Evolutionary conservation across 1,140 invertebrate genomes (phyloP), one percentile per base, ranked within the genome.

Genomic region (Drosophila melanica): DNA sequence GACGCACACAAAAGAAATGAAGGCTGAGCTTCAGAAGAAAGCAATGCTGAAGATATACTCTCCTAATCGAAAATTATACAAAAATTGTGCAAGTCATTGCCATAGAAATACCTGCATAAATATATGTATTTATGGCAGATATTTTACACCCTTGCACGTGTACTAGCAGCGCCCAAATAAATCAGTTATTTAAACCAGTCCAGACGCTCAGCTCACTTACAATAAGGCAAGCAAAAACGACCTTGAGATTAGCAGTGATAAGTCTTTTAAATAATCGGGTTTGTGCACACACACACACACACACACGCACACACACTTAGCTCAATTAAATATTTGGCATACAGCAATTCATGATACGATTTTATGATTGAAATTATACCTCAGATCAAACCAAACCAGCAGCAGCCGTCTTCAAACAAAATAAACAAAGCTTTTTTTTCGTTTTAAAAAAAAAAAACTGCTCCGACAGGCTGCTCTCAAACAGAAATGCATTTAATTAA

Each of bases 231-330:
- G 20, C 35, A n/a, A 57, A 45, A 11, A 42, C 54, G 79, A 79
- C 82, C 84, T 87, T 87, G 79, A 51, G 75, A 66, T 81, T 72
- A 78, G 60, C 75, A 78, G 77, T 81, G 78, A 81, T 74, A 73
- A 81, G 54, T 59, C 65, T 70, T 79, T 30, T 75, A 81, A 79
- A 67, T 62, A 68, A 35, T 44, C 60, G 41, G 63, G 58, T 55
- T 73, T 65, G 72, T 54, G 58, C 44, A 41, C 64, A 64, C 16
- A 47, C 33, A 63, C 44, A 41, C 64, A 64, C 16, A 47, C 33
- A 59, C 30, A 27, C 20, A 20, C 3, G 4, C 53, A 23, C n/a
- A 37, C 27, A 45, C 50, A 33, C 10, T 8, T 23, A 42, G 65
- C 73, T 48, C 47, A 78, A 75, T 77, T 80, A 77, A 85, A 74